phyloP scores from a whole-genome alignment of 2,113 vertebrate genomes.

The Numida meleagris region DNA sequence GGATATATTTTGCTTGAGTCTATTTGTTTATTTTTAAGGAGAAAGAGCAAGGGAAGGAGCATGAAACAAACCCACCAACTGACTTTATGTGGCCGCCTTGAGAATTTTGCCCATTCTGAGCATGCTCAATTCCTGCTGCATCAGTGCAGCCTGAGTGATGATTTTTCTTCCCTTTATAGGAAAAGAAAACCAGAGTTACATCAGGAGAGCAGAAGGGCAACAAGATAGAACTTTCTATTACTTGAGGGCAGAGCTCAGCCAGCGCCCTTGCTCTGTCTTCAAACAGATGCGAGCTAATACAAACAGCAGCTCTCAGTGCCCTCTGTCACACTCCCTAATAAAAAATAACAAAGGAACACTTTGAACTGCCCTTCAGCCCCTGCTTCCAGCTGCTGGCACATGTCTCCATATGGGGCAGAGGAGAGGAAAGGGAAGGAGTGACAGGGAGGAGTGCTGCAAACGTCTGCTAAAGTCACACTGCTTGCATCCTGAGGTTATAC shows the following conservation, averaged over 20 bases:
- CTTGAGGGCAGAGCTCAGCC: not conserved
- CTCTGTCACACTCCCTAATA: not conserved
- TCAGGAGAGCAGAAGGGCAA: not conserved
- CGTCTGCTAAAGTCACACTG: not conserved
- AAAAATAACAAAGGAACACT: not conserved
- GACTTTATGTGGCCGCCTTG: not conserved
- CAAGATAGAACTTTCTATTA: not conserved
- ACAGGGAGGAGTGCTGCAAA: not conserved
- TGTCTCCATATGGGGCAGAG: not conserved
- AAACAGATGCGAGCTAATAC: not conserved
- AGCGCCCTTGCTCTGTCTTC: not conserved
- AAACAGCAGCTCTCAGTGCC: rapidly evolving
- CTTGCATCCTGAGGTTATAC: not conserved
- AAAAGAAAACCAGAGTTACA: not conserved
- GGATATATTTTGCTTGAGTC: not conserved
- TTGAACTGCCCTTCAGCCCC: not conserved
- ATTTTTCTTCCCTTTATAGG: not conserved
- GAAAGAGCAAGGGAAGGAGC: not conserved
- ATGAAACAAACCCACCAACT: not conserved
- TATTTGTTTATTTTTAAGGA: not conserved
- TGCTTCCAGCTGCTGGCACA: not conserved
- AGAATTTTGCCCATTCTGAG: not conserved
- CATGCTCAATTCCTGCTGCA: not conserved
- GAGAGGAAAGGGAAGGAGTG: not conserved
- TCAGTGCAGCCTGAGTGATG: not conserved